phyloP scores from a whole-genome alignment of 2,113 vertebrate genomes.

The Hystrix cristata region DNA sequence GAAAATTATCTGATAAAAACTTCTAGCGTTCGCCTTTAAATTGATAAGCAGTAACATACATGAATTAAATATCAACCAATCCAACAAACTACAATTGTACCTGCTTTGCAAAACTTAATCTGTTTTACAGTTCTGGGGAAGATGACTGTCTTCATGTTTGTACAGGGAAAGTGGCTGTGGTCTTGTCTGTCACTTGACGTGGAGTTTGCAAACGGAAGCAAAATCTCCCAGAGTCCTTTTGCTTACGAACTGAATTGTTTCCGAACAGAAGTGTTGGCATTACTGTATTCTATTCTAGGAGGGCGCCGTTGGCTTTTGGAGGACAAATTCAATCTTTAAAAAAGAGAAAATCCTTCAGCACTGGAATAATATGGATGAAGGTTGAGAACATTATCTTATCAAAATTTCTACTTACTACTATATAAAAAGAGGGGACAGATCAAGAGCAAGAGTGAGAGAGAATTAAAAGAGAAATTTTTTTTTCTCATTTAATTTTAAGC shows the following conservation, averaged over 20 bases:
- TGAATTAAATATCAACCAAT: not conserved
- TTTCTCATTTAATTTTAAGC: not conserved
- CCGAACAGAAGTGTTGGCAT: not conserved
- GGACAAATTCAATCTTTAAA: not conserved
- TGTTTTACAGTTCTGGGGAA: not conserved
- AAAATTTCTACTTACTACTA: not conserved
- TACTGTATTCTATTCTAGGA: not conserved
- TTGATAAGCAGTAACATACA: not conserved
- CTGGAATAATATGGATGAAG: not conserved
- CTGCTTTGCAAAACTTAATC: not conserved
- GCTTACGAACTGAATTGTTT: not conserved
- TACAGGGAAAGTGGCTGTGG: not conserved
- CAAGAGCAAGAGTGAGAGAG: not conserved
- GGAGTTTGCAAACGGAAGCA: not conserved
- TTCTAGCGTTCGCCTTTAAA: not conserved
- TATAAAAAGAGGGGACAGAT: not conserved
- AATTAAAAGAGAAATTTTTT: not conserved
- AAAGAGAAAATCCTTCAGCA: not conserved
- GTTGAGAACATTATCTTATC: not conserved
- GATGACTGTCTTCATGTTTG: not conserved
- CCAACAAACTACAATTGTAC: rapidly evolving
- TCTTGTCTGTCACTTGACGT: not conserved
- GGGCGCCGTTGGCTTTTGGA: rapidly evolving
- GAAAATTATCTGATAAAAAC: not conserved
- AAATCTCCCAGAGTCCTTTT: not conserved